Base-by-base conservation (phyloP, 2,797 vertebrate species). In the Crypturellus tataupa region DNA sequence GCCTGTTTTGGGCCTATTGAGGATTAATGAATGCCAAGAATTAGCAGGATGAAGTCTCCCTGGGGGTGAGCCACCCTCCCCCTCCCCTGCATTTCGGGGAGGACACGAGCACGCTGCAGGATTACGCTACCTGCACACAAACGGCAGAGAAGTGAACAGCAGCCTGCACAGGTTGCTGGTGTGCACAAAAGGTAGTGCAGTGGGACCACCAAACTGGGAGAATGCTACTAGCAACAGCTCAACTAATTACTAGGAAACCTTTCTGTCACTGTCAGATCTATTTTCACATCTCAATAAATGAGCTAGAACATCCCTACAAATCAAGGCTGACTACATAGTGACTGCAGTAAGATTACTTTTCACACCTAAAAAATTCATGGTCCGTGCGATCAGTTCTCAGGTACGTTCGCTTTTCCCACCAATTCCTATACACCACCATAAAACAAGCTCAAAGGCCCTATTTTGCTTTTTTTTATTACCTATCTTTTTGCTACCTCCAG, bases 31-130 rank as follows among this genome's bases (percentile, higher is more conserved):
- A 3, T 21, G 64, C 25, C 56, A 87, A 68, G 37, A 67, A 27
- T 6, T 2, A 7, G 39, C 27, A 69, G 67, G n/a, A 37, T 35
- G 33, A 69, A 33, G 31, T 12, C 49, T 33, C 9, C 12, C 5
- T 9, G 31, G 65, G 72, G 33, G 21, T 42, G 39, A 46, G 78
- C 60, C 35, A 29, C 0, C 29, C 58, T 62, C 24, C 31, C 16
- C 80, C 35, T 40, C 83, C 60, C 25, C 68, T 60, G 64, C 63
- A 0, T 44, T 29, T 4, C 53, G n/a, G 72, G 60, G 17, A 82
- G 64, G 39, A 47, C 33, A 1, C 9, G 59, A 68, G 14, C 67
- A n/a, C 0, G 0, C 4, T 42, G 55, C 0, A 31, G 42, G 71
- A 58, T 15, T 64, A 4, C 31, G 59, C 40, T 81, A 40, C 15